Base-by-base conservation (phyloP, 1,140 invertebrate species). In the Drosophila willistoni region DNA sequence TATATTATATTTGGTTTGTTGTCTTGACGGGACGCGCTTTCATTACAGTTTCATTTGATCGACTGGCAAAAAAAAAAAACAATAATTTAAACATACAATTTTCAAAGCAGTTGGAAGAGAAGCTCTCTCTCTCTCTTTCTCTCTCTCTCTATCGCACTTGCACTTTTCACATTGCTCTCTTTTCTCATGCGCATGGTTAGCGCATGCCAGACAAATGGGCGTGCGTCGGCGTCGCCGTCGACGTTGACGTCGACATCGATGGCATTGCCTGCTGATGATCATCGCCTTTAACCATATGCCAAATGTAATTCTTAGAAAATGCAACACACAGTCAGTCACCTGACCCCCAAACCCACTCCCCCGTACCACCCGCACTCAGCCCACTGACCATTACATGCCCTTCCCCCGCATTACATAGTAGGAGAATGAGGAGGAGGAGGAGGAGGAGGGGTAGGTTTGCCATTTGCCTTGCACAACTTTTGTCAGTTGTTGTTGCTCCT, bases 1-100 rank as follows among this genome's bases (percentile, higher is more conserved):
- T 47, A 2, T 29, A 22, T 54, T 55, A 25, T 54, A 12, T 17
- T 12, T 36, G 25, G 3, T 65, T 29, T 29, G 29, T 29, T 29
- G 29, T 29, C 10, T 44, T 59, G 65, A 60, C 73, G 71, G 47
- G 51, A 79, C 63, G 71, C 81, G 78, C 74, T 87, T 87, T 87
- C 83, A 87, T 87, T 87, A 87, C 83, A 80, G 76, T 87, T 87
- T 89, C 84, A 89, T 84, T 83, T 73, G 72, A 61, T 80, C 79
- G 75, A 85, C 82, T 85, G 74, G 79, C 79, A 79, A 86, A 79
- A 79, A 73, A 79, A 86, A 83, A 79, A 85, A 87, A 73, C 5
- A 29, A 82, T 79, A n/a, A n/a, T n/a, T n/a, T n/a, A 82, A 87
- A 86, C 79, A 87, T 76, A 87, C 83, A 79, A 74, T 79, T 87